Percentiles rank a stretch among this genome's conserved stretches.
phyloP scores from a whole-genome alignment of 2,113 vertebrate species.

The Acanthochromis polyacanthus region DNA sequence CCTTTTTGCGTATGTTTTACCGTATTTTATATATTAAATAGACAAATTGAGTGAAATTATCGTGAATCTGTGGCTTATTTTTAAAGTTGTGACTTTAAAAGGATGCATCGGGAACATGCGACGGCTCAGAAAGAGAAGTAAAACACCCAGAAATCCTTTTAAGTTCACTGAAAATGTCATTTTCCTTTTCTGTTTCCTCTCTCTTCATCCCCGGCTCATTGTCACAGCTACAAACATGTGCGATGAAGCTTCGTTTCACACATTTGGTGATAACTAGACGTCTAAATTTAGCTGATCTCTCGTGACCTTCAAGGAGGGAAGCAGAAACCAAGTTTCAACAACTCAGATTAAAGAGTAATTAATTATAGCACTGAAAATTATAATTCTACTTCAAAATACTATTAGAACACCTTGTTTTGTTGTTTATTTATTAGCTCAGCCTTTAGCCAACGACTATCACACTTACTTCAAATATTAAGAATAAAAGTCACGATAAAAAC shows the following conservation, averaged over 20 bases:
- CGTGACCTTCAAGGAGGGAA: neutral
- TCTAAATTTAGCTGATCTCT: conserved; percentile 44
- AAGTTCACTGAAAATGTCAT: neutral
- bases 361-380: neutral
- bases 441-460: no score
- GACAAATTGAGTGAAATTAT: conserved; percentile 87
- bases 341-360: neutral
- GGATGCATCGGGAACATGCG: no score
- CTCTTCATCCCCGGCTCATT: conserved; percentile 20
- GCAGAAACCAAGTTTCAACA: neutral
- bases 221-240: conserved; percentile 27
- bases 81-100: neutral
- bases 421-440: no score
- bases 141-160: neutral
- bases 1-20: conserved; percentile 91
- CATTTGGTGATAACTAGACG: conserved; percentile 16
- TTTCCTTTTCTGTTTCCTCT: neutral
- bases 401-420: no score
- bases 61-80: conserved; percentile 51
- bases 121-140: no score
- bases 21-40: conserved; percentile 93
- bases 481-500: no score
- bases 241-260: conserved; percentile 27
- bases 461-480: no score
- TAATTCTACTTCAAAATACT: neutral